These are phyloP conservation scores for Pachyuromys duprasi DNA, from an alignment of 2,797 vertebrate genomes.

Conservation along the genomic window DNA sequence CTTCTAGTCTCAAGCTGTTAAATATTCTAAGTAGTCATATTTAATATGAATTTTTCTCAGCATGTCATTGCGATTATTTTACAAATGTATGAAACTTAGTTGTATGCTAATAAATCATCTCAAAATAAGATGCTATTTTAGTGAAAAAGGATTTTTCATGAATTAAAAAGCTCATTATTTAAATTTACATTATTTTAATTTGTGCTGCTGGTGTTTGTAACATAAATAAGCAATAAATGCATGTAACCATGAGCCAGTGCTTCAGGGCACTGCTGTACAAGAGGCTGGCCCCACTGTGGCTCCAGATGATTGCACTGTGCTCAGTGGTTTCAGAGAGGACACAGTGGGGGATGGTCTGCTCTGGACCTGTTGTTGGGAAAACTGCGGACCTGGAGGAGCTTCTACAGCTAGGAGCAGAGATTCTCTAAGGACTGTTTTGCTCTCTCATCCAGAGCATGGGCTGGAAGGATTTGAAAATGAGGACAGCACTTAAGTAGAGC, in stretches of 20 bases:
- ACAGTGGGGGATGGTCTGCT: not conserved
- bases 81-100: not conserved
- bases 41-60: not conserved
- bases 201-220: not conserved
- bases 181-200: not conserved
- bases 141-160: slow-evolving; percentile 22
- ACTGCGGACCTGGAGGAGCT: not conserved
- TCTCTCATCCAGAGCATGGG: not conserved
- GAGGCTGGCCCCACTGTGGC: not conserved
- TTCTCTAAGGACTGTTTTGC: not conserved
- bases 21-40: slow-evolving; percentile 23
- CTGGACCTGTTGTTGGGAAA: not conserved
- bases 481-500: too few species aligned
- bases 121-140: slow-evolving; percentile 1
- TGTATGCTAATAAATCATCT: not conserved
- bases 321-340: not conserved
- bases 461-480: not conserved
- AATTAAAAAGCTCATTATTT: slow-evolving; percentile 1
- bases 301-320: not conserved
- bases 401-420: accelerated
- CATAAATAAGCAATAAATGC: not conserved
- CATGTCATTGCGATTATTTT: slow-evolving; percentile 19
- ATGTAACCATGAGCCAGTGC: not conserved
- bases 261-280: not conserved
- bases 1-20: not conserved